Evolutionary conservation across 92 coral and sea anemone genomes (phyloP), one percentile per base, ranked within the genome.

Genomic region (Heliopora coerulea): DNA sequence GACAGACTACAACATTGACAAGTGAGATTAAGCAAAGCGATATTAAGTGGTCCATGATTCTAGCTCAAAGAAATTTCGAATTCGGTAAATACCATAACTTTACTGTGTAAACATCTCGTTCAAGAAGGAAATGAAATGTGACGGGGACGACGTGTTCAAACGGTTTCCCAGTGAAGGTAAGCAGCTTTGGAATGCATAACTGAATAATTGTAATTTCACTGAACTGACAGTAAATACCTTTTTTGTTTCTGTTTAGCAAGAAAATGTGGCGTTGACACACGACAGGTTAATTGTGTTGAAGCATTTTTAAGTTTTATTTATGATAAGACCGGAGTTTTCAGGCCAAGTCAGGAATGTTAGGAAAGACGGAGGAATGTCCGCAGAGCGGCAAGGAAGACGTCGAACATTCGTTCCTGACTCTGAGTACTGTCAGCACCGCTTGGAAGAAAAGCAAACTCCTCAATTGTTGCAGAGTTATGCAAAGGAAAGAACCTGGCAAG

Each of bases 271-370:
- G 17, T 9, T 7, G 27, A 7, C 17, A 26, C 1, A 34, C 3
- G 17, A 59, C 21, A 59, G 3, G 34, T 21, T 61, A 61, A 24
- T 24, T 61, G 15, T 27, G 9, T 33, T 31, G 1, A 42, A 3
- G 2, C n/a, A 27, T 3, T 1, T 0, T 18, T 61, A 14, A 61
- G 35, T 19, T 2, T 11, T 4, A 1, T 56, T 8, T 34, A 61
- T 61, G 67, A 28, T 61, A 30, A 61, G 42, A 13, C 67, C 67
- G 7, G 67, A 61, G n/a, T 61, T 61, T 19, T 31, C 67, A 13
- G 42, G 67, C 27, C 67, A 30, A 7, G 67, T 61, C 46, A 26
- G 42, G 31, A 61, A 2, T 28, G 21, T 18, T 12, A 12, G 18
- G 52, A 46, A 46, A 2, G 52, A 2, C 52, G 52, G 42, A 46